These are phyloP conservation scores for Coreoperca whiteheadi DNA, from an alignment of 2,113 vertebrate species.

Conservation along the genomic window DNA sequence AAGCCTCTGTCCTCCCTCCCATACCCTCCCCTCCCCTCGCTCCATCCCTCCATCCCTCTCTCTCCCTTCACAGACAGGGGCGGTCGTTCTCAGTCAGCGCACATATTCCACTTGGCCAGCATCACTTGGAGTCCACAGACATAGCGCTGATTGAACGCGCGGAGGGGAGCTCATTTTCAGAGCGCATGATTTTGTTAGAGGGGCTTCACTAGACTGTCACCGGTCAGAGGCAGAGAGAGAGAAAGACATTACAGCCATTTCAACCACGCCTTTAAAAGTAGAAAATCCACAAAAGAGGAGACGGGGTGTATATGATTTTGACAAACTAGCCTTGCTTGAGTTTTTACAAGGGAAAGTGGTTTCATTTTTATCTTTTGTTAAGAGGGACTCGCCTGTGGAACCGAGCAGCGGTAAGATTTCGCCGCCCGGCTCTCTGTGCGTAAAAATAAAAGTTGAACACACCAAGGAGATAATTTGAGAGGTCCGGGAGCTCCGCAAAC, in stretches of 20 bases:
- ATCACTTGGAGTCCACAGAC: constrained; percentile 79
- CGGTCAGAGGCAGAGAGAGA: constrained; percentile 26
- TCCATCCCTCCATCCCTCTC: constrained; percentile 24
- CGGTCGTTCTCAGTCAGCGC: constrained; percentile 85
- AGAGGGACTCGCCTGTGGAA: constrained; percentile 46
- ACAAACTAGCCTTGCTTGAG: constrained; percentile 30
- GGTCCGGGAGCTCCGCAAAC: constrained; percentile 20
- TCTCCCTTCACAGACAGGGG: constrained; percentile 74
- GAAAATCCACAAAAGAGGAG: constrained; percentile 33
- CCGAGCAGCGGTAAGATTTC: constrained; percentile 38
- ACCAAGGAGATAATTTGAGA: constrained; percentile 40
- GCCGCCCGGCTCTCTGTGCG: constrained; percentile 28
- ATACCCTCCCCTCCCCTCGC: constrained; percentile 26
- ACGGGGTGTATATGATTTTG: constrained; percentile 1
- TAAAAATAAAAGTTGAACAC: constrained; percentile 68
- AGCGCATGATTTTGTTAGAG: constrained; percentile 61
- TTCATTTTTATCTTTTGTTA: constrained; percentile 26
- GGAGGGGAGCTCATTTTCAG: constrained; percentile 61
- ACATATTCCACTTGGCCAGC: constrained; percentile 79
- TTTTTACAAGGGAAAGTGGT: constrained; percentile 44
- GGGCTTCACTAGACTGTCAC: constrained; percentile 56
- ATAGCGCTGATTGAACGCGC: constrained; percentile 75
- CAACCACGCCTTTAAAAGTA: constrained; percentile 54
- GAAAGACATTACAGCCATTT: constrained; percentile 26
- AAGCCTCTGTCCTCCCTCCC: constrained; percentile 64